A percentile compares a stretch with the other conserved stretches of the same genome.
Conservation (phyloP, 2,888 invertebrate species). For the Athalia rosae region DNA sequence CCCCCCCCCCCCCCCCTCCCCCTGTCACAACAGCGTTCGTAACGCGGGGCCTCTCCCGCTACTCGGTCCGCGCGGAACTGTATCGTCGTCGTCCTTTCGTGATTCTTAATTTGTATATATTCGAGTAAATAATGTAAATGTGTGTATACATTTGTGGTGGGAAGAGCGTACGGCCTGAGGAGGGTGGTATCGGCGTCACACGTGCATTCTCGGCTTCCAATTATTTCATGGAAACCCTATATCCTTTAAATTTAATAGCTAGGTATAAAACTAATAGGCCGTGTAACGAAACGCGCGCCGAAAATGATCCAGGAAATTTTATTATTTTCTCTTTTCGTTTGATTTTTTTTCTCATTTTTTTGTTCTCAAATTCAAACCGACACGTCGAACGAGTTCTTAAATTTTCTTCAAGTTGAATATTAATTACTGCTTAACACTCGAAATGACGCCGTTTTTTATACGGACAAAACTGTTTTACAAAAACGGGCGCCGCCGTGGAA, state of each 20-base stretch:
- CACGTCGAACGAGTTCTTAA: constrained; percentile 25
- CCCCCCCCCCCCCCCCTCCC: too few species aligned
- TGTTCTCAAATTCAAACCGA: constrained; percentile 21
- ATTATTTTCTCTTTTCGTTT: too few species aligned
- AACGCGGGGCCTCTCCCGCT: constrained; percentile 16
- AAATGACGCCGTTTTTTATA: constrained; percentile 42
- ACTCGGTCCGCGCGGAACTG: constrained; percentile 7
- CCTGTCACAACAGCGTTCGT: constrained; percentile 39
- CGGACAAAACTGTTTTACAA: not conserved
- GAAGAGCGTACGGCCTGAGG: not conserved
- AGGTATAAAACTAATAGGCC: constrained; percentile 44
- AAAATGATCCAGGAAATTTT: constrained; percentile 36
- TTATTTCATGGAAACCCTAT: constrained; percentile 46
- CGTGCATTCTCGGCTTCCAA: constrained; percentile 44
- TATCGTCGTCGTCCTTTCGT: not conserved
- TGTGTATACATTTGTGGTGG: not conserved
- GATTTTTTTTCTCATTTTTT: not conserved
- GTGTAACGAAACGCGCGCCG: constrained; percentile 42
- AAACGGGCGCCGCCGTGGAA: constrained; percentile 11
- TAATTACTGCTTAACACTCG: constrained; percentile 52
- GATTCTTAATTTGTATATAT: constrained; percentile 16
- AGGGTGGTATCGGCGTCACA: constrained; percentile 17
- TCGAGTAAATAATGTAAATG: not conserved
- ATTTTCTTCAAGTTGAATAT: constrained; percentile 55
- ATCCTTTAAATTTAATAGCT: constrained; percentile 47